A percentile compares a stretch with the other conserved stretches of the same genome.
These are phyloP conservation scores for Drosophila incognita DNA, from an alignment of 2,888 invertebrate genomes.

Conservation along the genomic window DNA sequence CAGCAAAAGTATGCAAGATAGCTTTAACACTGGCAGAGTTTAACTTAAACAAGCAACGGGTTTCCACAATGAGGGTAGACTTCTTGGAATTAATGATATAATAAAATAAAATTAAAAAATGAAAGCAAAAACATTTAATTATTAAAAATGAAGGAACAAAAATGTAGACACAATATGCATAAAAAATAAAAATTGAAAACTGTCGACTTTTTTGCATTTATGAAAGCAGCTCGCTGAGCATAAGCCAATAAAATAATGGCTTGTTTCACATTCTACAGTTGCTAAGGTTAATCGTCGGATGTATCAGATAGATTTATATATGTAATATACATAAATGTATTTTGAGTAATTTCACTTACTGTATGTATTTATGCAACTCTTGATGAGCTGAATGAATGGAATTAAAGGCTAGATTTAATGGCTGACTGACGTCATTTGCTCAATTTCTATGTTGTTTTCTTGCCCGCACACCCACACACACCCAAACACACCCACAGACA, in stretches of 20 bases:
- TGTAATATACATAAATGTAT: neutral
- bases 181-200: neutral
- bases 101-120: neutral
- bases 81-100: too few species aligned
- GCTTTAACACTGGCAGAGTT: neutral
- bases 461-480: neutral
- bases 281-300: neutral
- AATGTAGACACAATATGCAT: neutral
- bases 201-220: neutral
- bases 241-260: neutral
- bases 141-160: neutral
- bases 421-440: constrained; percentile 43
- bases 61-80: neutral
- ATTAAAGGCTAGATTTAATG: constrained; percentile 8
- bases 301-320: neutral
- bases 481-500: neutral
- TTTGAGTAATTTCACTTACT: neutral
- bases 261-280: neutral
- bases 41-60: too few species aligned
- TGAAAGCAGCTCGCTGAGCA: neutral
- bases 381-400: constrained; percentile 4
- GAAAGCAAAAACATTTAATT: neutral
- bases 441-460: constrained; percentile 6
- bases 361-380: neutral
- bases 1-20: neutral